Conservation (phyloP, 2,888 invertebrate genomes). For the Dermolepida albohirtum region DNA sequence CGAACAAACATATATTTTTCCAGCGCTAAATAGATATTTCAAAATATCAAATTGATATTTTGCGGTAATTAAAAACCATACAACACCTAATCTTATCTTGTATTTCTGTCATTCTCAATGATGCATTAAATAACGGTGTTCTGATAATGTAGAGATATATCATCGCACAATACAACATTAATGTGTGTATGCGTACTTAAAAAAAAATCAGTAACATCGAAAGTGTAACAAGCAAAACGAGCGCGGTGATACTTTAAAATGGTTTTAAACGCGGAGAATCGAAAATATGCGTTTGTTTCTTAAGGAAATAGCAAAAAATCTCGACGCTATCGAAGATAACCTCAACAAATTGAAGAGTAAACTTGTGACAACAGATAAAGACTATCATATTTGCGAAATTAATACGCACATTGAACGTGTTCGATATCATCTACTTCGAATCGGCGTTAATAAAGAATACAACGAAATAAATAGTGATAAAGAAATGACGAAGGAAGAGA, state of each 20-base stretch:
- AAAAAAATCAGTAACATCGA: background rate
- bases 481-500: constrained; percentile 12
- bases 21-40: background rate
- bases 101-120: constrained; percentile 14
- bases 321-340: constrained; percentile 10
- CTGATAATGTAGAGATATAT: constrained; percentile 17
- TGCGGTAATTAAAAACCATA: constrained; percentile 34
- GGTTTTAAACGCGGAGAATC: too few relatives aligned
- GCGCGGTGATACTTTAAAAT: background rate
- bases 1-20: background rate
- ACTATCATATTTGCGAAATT: constrained; percentile 30
- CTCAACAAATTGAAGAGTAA: constrained; percentile 8
- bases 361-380: constrained; percentile 25
- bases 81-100: constrained; percentile 28
- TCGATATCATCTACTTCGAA: constrained; percentile 18
- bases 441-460: constrained; percentile 3
- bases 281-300: constrained; percentile 11
- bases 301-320: constrained; percentile 1
- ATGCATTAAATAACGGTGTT: constrained; percentile 7
- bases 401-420: constrained; percentile 16
- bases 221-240: background rate
- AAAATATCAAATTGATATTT: constrained; percentile 27
- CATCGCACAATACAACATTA: background rate
- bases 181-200: too few relatives aligned
- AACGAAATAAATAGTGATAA: too few relatives aligned